Evolutionary conservation across 2,888 invertebrate genomes (phyloP).

Genomic region (Incurvaria masculella): DNA sequence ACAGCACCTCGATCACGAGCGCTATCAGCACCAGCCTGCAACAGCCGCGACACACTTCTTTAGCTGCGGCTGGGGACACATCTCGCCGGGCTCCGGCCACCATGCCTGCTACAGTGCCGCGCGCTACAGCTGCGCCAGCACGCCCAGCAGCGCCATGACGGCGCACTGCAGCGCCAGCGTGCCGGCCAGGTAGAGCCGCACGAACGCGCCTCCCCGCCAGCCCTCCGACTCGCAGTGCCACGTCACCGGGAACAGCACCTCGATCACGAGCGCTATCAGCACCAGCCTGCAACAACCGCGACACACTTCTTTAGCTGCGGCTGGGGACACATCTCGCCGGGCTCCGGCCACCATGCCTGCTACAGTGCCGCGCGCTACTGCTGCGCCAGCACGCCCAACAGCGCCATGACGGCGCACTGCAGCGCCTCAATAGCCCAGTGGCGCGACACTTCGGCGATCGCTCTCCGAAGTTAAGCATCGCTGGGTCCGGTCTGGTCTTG

Average conservation of each 20-base stretch:
- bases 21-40: constrained; percentile 65
- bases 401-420: constrained; percentile 60
- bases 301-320: too few relatives aligned
- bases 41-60: too few relatives aligned
- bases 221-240: constrained; percentile 69
- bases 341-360: too few relatives aligned
- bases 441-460: too few relatives aligned
- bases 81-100: too few relatives aligned
- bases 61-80: too few relatives aligned
- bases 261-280: constrained; percentile 61
- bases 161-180: constrained; percentile 62
- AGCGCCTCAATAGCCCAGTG: constrained; percentile 70
- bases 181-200: constrained; percentile 70
- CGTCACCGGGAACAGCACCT: constrained; percentile 62
- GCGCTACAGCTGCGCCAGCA: constrained; percentile 66
- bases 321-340: too few relatives aligned
- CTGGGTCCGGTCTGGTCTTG: too few relatives aligned
- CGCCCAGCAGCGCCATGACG: constrained; percentile 61
- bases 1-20: constrained; percentile 61
- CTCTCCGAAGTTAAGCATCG: too few relatives aligned
- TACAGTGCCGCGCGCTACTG: too few relatives aligned
- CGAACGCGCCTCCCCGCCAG: constrained; percentile 67
- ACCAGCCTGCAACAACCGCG: constrained; percentile 67
- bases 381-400: constrained; percentile 60
- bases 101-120: constrained; percentile 76